Evolutionary conservation across 2,113 vertebrate genomes (phyloP).

Genomic region (Raphicerus campestris): DNA sequence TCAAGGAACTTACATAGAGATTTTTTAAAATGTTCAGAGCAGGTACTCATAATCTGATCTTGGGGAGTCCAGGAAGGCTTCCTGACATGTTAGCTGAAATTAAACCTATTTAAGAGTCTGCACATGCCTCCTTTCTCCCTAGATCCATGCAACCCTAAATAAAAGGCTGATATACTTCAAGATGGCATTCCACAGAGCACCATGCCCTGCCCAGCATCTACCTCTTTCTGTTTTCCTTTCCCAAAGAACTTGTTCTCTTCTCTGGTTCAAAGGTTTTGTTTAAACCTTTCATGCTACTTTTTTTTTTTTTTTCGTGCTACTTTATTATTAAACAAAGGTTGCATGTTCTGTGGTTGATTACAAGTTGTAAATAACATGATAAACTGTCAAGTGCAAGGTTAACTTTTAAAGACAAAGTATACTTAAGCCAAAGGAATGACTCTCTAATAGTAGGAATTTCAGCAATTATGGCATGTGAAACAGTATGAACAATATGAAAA

Average conservation of each 20-base stretch:
- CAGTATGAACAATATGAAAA: too few relatives aligned
- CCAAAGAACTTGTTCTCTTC: background rate
- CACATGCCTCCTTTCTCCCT: background rate
- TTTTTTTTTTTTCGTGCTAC: background rate
- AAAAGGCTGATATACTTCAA: background rate
- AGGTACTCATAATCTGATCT: background rate
- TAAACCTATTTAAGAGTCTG: background rate
- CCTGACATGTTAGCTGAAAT: background rate
- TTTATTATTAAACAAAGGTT: background rate
- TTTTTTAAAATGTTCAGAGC: background rate
- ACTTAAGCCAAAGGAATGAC: background rate
- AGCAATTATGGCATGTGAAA: background rate
- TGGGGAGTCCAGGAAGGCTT: background rate
- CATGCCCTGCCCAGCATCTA: background rate
- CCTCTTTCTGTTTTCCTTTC: background rate
- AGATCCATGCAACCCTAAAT: background rate
- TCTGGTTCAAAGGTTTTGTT: background rate
- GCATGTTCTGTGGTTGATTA: background rate
- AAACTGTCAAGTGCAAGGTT: background rate
- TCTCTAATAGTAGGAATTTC: background rate
- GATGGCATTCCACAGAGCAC: background rate
- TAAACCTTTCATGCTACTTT: background rate
- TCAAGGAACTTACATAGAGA: background rate
- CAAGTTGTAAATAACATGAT: background rate
- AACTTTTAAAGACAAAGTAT: background rate